Evolutionary conservation across 2,113 vertebrate genomes (phyloP).

Genomic region (Thunnus maccoyii): DNA sequence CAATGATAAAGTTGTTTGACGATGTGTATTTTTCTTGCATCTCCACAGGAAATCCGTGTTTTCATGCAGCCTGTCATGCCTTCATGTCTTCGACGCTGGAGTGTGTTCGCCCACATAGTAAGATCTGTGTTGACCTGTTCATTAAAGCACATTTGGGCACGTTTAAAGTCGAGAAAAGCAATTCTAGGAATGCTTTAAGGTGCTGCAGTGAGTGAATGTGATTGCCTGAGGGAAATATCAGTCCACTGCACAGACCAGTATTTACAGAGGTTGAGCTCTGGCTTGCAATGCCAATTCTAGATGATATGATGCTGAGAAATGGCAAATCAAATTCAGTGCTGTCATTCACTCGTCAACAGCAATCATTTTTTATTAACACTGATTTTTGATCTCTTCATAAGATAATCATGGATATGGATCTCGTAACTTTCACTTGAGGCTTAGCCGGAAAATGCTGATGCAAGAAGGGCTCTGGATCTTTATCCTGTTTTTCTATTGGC

Average conservation of each 20-base stretch:
- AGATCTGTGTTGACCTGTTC: slow-evolving; percentile 75
- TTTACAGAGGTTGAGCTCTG: slow-evolving; percentile 67
- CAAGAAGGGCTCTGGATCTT: slow-evolving; percentile 61
- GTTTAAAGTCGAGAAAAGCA: slow-evolving; percentile 73
- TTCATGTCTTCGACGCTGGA: slow-evolving; percentile 39
- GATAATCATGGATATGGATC: slow-evolving; percentile 70
- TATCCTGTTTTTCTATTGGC: slow-evolving; percentile 67
- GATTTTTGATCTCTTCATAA: slow-evolving; percentile 75
- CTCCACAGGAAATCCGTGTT: slow-evolving; percentile 52
- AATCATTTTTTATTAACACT: slow-evolving; percentile 64
- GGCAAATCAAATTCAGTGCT: slow-evolving; percentile 58
- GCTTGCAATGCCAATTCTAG: slow-evolving; percentile 59
- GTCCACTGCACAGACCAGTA: slow-evolving; percentile 55
- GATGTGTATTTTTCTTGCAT: slow-evolving; percentile 8
- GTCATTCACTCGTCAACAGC: slow-evolving; percentile 64
- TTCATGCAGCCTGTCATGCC: slow-evolving; percentile 37
- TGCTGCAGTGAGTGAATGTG: slow-evolving; percentile 63
- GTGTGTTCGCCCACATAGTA: slow-evolving; percentile 66
- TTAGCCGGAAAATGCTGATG: slow-evolving; percentile 74
- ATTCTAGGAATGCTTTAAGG: slow-evolving; percentile 77
- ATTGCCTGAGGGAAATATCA: slow-evolving; percentile 72
- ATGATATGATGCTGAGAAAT: slow-evolving; percentile 59
- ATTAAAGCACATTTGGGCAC: slow-evolving; percentile 72
- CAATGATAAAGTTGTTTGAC: slow-evolving; percentile 10
- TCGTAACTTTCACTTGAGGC: slow-evolving; percentile 70